Evolutionary conservation across 64 coral and sea anemone species (phyloP).

Genomic region (Dendronephthya gigantea): DNA sequence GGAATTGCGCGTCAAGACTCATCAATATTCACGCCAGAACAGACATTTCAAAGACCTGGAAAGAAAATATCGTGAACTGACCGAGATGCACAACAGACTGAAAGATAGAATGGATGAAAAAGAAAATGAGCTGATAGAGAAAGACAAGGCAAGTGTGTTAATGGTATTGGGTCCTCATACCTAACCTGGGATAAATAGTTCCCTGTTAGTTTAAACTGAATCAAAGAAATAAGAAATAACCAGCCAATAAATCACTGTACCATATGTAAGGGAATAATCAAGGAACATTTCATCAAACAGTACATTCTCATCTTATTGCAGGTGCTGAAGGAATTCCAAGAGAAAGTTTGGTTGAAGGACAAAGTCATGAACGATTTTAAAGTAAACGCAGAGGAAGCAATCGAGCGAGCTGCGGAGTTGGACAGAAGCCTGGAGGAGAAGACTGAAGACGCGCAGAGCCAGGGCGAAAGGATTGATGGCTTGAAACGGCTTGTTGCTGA

Average conservation of each 20-base stretch:
- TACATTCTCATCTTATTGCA: too few relatives aligned
- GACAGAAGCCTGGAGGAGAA: not conserved
- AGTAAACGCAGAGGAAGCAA: not conserved
- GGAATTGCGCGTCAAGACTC: not conserved
- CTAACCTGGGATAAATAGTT: too few relatives aligned
- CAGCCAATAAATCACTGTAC: too few relatives aligned
- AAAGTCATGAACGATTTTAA: not conserved
- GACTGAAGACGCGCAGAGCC: not conserved
- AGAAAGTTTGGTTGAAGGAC: not conserved
- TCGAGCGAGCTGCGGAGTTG: not conserved
- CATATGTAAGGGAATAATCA: too few relatives aligned
- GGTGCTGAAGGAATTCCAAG: not conserved
- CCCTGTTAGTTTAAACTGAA: too few relatives aligned
- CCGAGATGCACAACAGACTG: not conserved
- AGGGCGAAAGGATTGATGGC: not conserved
- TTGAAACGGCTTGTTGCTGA: not conserved
- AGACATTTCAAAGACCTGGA: not conserved
- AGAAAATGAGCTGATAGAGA: not conserved
- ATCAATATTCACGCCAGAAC: not conserved
- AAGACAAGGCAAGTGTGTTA: not conserved
- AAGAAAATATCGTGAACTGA: slow-evolving; percentile 1
- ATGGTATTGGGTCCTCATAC: too few relatives aligned
- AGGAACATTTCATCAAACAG: too few relatives aligned
- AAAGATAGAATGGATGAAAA: not conserved
- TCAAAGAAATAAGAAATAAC: too few relatives aligned